Percentiles rank a stretch among this genome's conserved stretches.
phyloP scores from a whole-genome alignment of 2,888 invertebrate species.

The Rhabditoides inermis region DNA sequence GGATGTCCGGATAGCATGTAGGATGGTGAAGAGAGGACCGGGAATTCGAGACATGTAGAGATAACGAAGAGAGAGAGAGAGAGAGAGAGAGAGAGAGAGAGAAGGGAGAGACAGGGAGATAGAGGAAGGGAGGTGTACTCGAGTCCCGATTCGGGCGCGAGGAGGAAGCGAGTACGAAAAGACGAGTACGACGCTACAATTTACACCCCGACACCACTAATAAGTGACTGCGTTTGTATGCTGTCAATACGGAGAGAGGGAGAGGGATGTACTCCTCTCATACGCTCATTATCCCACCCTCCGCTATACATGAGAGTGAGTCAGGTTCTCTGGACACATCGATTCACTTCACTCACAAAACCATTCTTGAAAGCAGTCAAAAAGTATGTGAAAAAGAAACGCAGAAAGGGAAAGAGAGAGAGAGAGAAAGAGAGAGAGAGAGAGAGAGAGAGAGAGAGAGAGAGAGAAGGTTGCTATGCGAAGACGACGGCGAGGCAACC shows the following conservation, averaged over 20 bases:
- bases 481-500: too few relatives aligned
- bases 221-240: background rate
- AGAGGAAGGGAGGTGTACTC: background rate
- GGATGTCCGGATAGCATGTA: too few relatives aligned
- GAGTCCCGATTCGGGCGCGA: background rate
- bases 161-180: background rate
- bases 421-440: background rate
- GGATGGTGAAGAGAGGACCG: background rate
- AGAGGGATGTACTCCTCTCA: too few relatives aligned
- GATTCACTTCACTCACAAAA: too few relatives aligned
- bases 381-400: background rate
- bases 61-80: background rate
- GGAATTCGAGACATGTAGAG: constrained; percentile 1
- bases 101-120: background rate
- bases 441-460: background rate
- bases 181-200: background rate
- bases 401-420: background rate
- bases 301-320: too few relatives aligned
- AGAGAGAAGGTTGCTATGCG: too few relatives aligned
- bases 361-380: too few relatives aligned
- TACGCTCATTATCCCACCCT: too few relatives aligned
- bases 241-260: background rate
- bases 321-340: too few relatives aligned
- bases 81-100: too few relatives aligned
- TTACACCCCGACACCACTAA: background rate